A percentile compares a stretch with the other conserved stretches of the same genome.
These are phyloP conservation scores for Opisthocomus hoazin DNA, from an alignment of 2,113 vertebrate species.

Conservation along the genomic window DNA sequence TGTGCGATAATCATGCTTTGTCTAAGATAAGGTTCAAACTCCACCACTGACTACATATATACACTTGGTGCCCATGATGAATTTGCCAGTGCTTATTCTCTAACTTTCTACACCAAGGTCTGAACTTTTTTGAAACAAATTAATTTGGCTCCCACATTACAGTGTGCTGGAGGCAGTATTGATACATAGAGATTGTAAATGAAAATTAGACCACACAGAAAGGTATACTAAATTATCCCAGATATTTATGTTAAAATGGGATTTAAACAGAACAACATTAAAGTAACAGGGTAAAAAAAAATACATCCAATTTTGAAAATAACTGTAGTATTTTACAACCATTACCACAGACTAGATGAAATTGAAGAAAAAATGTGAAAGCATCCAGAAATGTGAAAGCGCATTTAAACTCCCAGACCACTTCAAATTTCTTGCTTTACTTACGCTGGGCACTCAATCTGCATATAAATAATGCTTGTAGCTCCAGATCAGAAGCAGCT, in stretches of 20 bases:
- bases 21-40: neutral
- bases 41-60: neutral
- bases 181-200: neutral
- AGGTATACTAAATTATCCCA: neutral
- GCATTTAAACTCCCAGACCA: neutral
- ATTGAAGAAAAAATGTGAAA: neutral
- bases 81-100: neutral
- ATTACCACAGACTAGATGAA: neutral
- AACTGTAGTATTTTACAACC: neutral
- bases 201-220: constrained; percentile 36
- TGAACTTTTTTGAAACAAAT: constrained; percentile 14
- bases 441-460: neutral
- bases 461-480: neutral
- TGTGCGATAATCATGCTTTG: neutral
- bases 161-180: neutral
- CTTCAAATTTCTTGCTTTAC: neutral
- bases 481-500: neutral
- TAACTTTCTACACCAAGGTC: neutral
- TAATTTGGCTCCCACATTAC: neutral
- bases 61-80: neutral
- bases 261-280: neutral
- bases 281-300: neutral
- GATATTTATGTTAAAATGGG: neutral
- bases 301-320: neutral
- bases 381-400: neutral